Evolutionary conservation across 2,113 vertebrate genomes (phyloP), one percentile per base, ranked within the genome.

Genomic region (Atlantisia rogersi): DNA sequence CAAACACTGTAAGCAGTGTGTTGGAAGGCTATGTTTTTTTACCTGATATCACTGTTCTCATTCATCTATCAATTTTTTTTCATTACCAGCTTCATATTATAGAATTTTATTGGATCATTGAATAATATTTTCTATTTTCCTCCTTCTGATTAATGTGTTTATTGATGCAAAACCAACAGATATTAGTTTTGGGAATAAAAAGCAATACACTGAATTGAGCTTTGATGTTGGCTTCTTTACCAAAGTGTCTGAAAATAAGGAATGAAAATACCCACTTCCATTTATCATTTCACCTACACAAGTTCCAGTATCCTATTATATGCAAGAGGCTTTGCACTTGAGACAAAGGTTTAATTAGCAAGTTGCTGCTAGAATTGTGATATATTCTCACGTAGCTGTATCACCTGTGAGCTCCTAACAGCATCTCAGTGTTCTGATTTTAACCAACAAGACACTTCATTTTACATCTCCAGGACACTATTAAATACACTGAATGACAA

Each of bases 111-210:
- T 92, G 77, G 88, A 93, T 93, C 88, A 91, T 76, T 93, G 94
- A 96, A 84, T 82, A 95, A 96, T 70, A 77, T 53, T 94, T 96
- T 95, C 74, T 89, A 18, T 76, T 92, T 92, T 89, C 29, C 74
- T 82, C 44, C 21, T 92, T 77, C 80, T 92, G 95, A 96, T 92
- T 90, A 94, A 94, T 95, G 91, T 70, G 83, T 79, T 94, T 91
- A 91, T 91, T 92, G 86, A 94, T 82, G 83, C 59, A 92, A 96
- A 86, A 13, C 2, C 52, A 94, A 91, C 73, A 96, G 53, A 86
- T 81, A 84, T 64, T 82, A 82, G 42, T 84, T 94, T 95, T 4
- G 86, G 77, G 80, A 93, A 88, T 81, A 86, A 46, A 82, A 76
- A 75, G 60, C 68, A 81, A 55, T 81, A 58, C 26, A 25, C 19